Percentiles rank a stretch among this genome's conserved stretches.
Conservation (phyloP, 2,888 invertebrate genomes). For the Rutpela maculata region DNA sequence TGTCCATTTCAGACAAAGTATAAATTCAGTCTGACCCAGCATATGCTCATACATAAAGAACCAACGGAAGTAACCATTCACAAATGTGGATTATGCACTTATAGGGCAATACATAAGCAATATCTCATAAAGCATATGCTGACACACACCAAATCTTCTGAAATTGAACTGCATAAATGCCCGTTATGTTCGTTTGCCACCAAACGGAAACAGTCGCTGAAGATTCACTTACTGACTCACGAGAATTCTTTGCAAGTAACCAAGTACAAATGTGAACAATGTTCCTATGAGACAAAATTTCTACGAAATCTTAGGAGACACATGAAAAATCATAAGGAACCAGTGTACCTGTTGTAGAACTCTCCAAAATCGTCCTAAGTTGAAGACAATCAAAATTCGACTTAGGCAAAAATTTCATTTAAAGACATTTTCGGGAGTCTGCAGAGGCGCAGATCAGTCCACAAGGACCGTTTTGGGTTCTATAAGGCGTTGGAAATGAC, state of each 20-base stretch:
- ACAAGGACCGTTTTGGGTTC: too few relatives aligned
- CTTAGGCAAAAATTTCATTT: too few relatives aligned
- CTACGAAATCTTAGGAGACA: too few relatives aligned
- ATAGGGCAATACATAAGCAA: not conserved
- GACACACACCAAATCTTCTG: not conserved
- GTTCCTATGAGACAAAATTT: not conserved
- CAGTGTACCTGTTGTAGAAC: too few relatives aligned
- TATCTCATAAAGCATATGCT: not conserved
- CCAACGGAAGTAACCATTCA: not conserved
- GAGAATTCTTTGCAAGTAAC: not conserved
- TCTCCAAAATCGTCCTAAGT: too few relatives aligned
- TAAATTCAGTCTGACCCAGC: not conserved
- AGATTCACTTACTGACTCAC: not conserved
- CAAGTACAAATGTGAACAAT: conserved; percentile 4
- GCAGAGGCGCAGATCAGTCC: too few relatives aligned
- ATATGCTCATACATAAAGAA: not conserved
- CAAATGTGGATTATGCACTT: not conserved
- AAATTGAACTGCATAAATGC: not conserved
- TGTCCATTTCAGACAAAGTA: not conserved
- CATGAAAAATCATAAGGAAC: too few relatives aligned
- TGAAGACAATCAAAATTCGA: too few relatives aligned
- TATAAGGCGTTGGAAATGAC: too few relatives aligned
- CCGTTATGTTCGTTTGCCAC: not conserved
- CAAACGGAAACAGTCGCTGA: not conserved
- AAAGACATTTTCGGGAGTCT: too few relatives aligned